Conservation (phyloP, 2,113 vertebrate species). For the Tympanuchus pallidicinctus region DNA sequence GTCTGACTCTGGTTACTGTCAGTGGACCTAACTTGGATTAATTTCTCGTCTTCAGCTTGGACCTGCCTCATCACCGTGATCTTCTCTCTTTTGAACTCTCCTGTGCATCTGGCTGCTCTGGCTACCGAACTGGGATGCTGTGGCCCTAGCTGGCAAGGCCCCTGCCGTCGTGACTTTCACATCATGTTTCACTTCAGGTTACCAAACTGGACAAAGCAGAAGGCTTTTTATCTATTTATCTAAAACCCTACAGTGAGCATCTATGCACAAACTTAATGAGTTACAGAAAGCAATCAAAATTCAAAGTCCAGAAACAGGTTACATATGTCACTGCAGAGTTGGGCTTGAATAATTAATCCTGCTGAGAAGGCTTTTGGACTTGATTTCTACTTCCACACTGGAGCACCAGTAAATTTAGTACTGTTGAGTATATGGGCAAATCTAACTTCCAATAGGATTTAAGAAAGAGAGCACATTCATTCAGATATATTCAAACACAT, state of each 20-base stretch:
- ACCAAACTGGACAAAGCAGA: not conserved
- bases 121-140: not conserved
- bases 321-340: not conserved
- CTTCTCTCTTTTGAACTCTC: not conserved
- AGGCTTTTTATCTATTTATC: not conserved
- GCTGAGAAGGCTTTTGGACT: not conserved
- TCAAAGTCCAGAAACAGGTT: not conserved
- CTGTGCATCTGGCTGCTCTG: not conserved
- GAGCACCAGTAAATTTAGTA: not conserved
- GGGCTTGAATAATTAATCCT: not conserved
- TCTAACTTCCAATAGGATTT: not conserved
- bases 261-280: not conserved
- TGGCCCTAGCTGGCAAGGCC: not conserved
- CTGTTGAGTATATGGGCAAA: not conserved
- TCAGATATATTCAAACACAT: not conserved
- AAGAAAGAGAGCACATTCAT: not conserved
- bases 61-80: accelerated
- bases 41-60: not conserved
- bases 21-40: not conserved
- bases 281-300: no score
- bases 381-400: not conserved
- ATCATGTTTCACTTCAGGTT: not conserved
- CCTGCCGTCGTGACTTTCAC: not conserved
- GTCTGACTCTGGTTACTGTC: no score
- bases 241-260: not conserved